Base-by-base conservation (phyloP, 1,140 invertebrate species). In the Lepidurus apus region DNA sequence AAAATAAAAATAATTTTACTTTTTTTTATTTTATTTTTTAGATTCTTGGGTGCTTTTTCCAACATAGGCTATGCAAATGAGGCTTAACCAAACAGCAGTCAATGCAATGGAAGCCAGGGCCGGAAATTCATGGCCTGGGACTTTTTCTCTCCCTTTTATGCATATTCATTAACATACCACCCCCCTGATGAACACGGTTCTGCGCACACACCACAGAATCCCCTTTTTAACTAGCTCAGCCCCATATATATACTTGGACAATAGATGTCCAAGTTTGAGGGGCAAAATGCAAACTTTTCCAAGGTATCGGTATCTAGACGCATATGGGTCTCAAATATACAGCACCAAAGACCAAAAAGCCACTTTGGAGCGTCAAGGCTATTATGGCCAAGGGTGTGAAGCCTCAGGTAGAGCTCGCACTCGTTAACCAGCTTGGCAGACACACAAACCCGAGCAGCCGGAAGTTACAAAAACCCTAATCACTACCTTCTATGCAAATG, bases 401-500 rank as follows among this genome's bases (percentile, higher is more conserved):
- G 53, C 53, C 53, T 65, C 53, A 65, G 53, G 53, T 65, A 65
- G 53, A 65, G 53, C 53, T 65, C 53, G 53, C 53, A 65, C 53
- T 65, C 53, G 53, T 65, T 65, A 65, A 65, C 53, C 53, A 65
- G 53, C 17, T 17, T 17, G 9, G 53, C 53, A 65, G 53, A 65
- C 53, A 65, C 47, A 65, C 9, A 65, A 65, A 21, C 53, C 53
- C 8, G 21, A 65, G 53, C 53, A 65, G 53, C 53, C 53, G 53
- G 53, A 65, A 65, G 53, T 65, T 65, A 65, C 53, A 65, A 65
- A 65, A 65, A 21, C 53, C 53, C 13, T 65, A 65, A 65, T 65
- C n/a, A 65, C 53, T 65, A 65, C 53, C 53, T 65, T 65, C 53
- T 65, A 65, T 65, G 53, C 53, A 65, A 65, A 65, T 65, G 53